Evolutionary conservation across 2,797 vertebrate genomes (phyloP), one percentile per base, ranked within the genome.

Genomic region (Enoplosus armatus): DNA sequence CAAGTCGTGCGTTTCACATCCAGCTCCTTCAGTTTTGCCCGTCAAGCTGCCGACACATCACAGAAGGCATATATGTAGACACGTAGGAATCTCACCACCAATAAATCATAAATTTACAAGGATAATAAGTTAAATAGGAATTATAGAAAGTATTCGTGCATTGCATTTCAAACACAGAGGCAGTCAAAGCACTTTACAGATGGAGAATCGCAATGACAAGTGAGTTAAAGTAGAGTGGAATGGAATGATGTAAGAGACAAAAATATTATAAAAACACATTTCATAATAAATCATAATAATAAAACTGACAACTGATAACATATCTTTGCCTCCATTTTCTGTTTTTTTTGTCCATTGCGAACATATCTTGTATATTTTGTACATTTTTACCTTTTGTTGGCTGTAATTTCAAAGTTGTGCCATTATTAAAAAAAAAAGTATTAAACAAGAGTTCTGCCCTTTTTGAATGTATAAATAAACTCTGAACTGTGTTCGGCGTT

Each of bases 1-100:
- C 8, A n/a, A 66, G 67, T 56, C n/a, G 37, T 31, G 56, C 7
- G 14, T 79, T 71, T 75, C 43, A 72, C 3, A 53, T 58, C 22
- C 29, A 6, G 41, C 41, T 54, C 18, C 9, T 45, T 62, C 26
- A 24, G 35, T 56, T 53, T 43, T 2, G 20, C 24, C 33, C 24
- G n/a, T 71, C 12, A 16, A 59, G 56, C 45, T 53, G 69, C 65
- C 75, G 48, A 16, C 45, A 26, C 20, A 6, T 75, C 50, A 48
- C 60, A 54, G 31, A 35, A 3, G 29, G 35, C 18, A 14, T 37
- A 18, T 7, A 47, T 58, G 48, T 16, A 24, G 50, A 72, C 55
- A 62, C 20, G 31, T 10, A 26, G 51, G 4, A 48, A 35, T 74
- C 2, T 15, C 59, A 35, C 4, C 8, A 24, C n/a, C 8, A 7